Conservation (phyloP, 2,888 invertebrate genomes). For the Hetaerina titia region DNA sequence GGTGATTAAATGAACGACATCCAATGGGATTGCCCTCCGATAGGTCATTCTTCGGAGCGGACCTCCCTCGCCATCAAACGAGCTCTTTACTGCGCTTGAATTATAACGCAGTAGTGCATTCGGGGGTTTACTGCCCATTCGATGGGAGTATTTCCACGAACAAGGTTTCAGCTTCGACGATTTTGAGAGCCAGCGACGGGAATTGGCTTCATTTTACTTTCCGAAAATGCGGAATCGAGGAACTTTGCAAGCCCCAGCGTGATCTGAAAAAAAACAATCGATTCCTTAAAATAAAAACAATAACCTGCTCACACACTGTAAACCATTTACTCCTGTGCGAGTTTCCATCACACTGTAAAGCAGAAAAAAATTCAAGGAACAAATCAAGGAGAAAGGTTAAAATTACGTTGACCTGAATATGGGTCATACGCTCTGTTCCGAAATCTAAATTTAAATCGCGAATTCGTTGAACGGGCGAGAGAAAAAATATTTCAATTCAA, state of each 20-base stretch:
- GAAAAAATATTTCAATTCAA: no score
- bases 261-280: not conserved
- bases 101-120: not conserved
- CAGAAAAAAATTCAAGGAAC: no score
- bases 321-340: no score
- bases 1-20: not conserved
- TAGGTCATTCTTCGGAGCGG: not conserved
- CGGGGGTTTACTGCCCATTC: not conserved
- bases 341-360: no score
- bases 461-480: no score
- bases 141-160: not conserved
- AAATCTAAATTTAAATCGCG: no score
- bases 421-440: no score
- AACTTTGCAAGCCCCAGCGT: not conserved
- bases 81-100: slow-evolving; percentile 26
- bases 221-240: not conserved
- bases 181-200: not conserved
- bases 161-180: not conserved
- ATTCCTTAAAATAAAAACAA: no score
- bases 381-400: no score
- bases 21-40: not conserved
- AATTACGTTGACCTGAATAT: no score
- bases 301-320: no score
- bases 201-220: not conserved
- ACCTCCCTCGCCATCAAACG: not conserved